These are phyloP conservation scores for Empidonax alnorum DNA, from an alignment of 2,113 vertebrate genomes.

Conservation along the genomic window DNA sequence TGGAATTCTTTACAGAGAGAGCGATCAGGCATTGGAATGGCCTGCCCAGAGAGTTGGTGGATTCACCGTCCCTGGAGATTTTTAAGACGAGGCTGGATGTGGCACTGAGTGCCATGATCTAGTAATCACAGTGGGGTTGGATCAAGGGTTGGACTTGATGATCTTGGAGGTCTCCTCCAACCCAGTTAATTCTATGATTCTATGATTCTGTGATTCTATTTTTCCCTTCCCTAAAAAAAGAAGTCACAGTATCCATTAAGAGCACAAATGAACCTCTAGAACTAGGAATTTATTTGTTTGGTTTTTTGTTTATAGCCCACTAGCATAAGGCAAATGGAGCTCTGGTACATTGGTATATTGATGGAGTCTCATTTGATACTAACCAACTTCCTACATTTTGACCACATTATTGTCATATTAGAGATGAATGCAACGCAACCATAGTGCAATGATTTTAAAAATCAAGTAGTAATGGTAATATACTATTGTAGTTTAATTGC, in stretches of 20 bases:
- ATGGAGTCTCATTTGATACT: neutral
- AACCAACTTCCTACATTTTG: neutral
- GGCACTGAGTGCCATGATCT: too few species aligned
- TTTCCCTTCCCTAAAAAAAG: neutral
- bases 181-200: too few species aligned
- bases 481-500: neutral
- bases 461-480: neutral
- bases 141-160: too few species aligned
- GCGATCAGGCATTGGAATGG: too few species aligned
- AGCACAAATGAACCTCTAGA: neutral
- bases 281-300: neutral
- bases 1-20: too few species aligned
- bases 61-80: too few species aligned
- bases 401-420: neutral
- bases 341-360: neutral
- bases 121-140: too few species aligned
- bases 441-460: neutral
- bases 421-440: neutral
- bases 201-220: neutral
- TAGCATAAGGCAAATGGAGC: neutral
- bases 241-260: neutral
- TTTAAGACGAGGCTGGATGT: too few species aligned
- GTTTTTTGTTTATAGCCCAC: neutral
- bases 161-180: too few species aligned
- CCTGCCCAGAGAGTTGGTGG: too few species aligned